These are phyloP conservation scores for Bothrops jararaca DNA, from an alignment of 2,113 vertebrate genomes.

Conservation along the genomic window DNA sequence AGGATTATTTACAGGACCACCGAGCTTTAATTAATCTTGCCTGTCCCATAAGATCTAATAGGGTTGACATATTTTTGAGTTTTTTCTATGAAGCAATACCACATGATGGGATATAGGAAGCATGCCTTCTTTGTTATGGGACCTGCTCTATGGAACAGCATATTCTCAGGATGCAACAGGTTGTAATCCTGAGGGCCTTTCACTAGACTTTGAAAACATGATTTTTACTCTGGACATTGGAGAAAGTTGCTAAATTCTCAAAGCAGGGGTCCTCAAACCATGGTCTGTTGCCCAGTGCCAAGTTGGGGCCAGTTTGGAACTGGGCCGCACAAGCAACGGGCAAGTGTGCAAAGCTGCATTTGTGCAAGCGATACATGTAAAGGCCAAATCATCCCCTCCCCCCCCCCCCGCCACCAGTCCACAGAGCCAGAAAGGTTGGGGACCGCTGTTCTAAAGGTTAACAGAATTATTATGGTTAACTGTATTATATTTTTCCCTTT, in stretches of 20 bases:
- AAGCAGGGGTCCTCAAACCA: not conserved
- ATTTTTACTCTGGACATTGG: not conserved
- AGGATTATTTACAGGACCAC: not conserved
- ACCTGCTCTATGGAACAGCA: not conserved
- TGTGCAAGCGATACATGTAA: not conserved
- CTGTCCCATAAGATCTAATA: not conserved
- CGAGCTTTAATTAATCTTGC: not conserved
- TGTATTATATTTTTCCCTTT: not conserved
- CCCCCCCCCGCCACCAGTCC: accelerated
- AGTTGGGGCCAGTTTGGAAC: not conserved
- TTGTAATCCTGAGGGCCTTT: not conserved
- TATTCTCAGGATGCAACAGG: not conserved
- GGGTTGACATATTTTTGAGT: not conserved
- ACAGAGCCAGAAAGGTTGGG: not conserved
- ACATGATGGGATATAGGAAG: not conserved
- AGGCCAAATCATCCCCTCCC: not conserved
- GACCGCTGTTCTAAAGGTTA: not conserved
- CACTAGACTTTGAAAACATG: not conserved
- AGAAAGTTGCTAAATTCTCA: not conserved
- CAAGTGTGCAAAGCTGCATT: not conserved
- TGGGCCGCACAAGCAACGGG: not conserved
- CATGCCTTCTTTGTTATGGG: not conserved
- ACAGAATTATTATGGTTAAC: not conserved
- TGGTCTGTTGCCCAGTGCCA: not conserved
- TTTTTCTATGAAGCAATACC: not conserved